These are phyloP conservation scores for Neostethus bicornis DNA, from an alignment of 2,797 vertebrate genomes.

Conservation along the genomic window DNA sequence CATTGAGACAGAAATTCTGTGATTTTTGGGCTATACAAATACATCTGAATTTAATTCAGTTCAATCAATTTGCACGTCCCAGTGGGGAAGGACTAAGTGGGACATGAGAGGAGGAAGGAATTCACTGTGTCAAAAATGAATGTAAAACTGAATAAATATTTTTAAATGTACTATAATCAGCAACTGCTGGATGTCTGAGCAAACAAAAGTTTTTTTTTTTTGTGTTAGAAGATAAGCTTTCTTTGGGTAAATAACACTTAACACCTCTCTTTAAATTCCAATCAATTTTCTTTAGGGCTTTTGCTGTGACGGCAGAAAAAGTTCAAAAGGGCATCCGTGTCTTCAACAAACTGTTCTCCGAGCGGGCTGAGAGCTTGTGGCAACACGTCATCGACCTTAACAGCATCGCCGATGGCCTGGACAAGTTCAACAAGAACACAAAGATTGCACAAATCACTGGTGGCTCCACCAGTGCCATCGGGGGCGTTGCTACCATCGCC, in stretches of 20 bases:
- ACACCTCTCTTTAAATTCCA: background rate
- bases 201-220: too few relatives aligned
- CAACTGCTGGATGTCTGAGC: too few relatives aligned
- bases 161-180: too few relatives aligned
- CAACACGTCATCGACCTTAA: constrained; percentile 81
- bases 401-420: constrained; percentile 75
- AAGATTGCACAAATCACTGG: constrained; percentile 83
- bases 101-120: too few relatives aligned
- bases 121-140: too few relatives aligned
- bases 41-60: too few relatives aligned
- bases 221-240: background rate
- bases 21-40: too few relatives aligned
- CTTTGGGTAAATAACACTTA: background rate
- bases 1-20: too few relatives aligned
- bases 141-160: too few relatives aligned
- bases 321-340: constrained; percentile 81
- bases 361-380: constrained; percentile 81
- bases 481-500: constrained; percentile 78
- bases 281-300: constrained; percentile 63
- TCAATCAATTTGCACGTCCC: too few relatives aligned
- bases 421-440: constrained; percentile 82
- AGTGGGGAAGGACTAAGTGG: too few relatives aligned
- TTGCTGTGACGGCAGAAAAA: constrained; percentile 79
- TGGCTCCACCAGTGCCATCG: constrained; percentile 79
- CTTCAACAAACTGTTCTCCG: constrained; percentile 82